Base-by-base conservation (phyloP, 2,888 invertebrate genomes). In the Opisthograptis luteolata region DNA sequence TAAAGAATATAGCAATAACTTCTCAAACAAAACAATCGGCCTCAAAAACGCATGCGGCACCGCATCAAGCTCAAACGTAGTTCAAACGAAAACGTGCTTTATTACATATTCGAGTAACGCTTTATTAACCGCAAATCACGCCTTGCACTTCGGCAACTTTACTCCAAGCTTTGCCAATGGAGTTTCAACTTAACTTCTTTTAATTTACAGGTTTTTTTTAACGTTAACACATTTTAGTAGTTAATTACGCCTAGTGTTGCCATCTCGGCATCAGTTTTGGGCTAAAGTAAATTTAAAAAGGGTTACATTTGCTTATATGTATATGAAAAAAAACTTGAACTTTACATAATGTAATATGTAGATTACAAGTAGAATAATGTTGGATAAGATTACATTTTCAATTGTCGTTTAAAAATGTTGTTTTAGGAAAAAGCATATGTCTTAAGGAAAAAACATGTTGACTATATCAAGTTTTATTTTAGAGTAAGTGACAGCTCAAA, bases 1-100 rank as follows among this genome's bases (percentile, higher is more conserved):
- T 57, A 54, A 44, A 54, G 49, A 50, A 46, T 42, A 41, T 42
- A 46, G 49, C 46, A 27, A 51, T 55, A 54, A 51, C 49, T 52
- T 42, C 40, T 34, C 40, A 54, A 48, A 48, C 57, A 58, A 51
- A 63, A 52, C 54, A 53, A 34, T 47, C 45, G 43, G 19, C 34
- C 42, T 41, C 48, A 49, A 48, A 44, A 47, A 43, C 52, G 44
- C 39, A 52, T 49, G 56, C 49, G 40, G 6, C 22, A 6, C 15
- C n/a, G 15, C n/a, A 40, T 25, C 42, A 2, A 37, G 36, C 5
- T 20, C 9, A 17, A 1, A 6, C 1, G 6, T 6, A n/a, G 15
- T 12, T 1, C 52, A 36, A 4, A 6, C 35, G n/a, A 46, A 53
- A 43, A 46, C 14, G 6, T 14, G 2, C 31, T 36, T 2, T 53